Base-by-base conservation (phyloP, 2,113 vertebrate species). In the Ploceus nigricollis region DNA sequence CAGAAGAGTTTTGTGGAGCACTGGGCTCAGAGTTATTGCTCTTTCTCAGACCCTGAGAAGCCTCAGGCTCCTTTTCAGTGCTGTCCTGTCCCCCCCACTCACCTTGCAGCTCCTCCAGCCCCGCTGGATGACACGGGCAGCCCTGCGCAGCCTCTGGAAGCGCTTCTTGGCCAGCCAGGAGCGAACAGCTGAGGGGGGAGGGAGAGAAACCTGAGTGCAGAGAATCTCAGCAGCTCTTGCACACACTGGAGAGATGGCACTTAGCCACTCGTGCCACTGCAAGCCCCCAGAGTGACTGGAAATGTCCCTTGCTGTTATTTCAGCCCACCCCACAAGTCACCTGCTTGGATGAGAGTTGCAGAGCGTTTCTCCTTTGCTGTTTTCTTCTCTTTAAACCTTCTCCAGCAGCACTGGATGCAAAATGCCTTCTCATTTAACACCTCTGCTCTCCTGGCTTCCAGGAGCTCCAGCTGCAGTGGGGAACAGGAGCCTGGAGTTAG, bases 321-420 rank as follows among this genome's bases (percentile, higher is more conserved):
- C 65, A 75, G 37, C 37, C 19, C 64, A 25, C 51, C 54, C 11
- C 21, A 3, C 48, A 15, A 15, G 8, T 85, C 96, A 99, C 99
- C 99, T 98, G 99, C 98, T 98, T 99, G 99, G 97, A 99, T 99
- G 58, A 98, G 86, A 13, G 96, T 97, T 22, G 98, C 99, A 7
- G 98, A 98, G 66, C 7, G 80, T 30, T 87, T 98, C 92, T 94
- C 97, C 86, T 95, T 90, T 1, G 86, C 96, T 60, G 87, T 77
- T 92, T 97, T 98, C 93, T 93, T 97, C 11, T 77, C 92, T 77
- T 77, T 97, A 91, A 98, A 96, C 76, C 95, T 97, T 33, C 97
- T 98, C 99, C 99, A 99, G 96, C 98, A 98, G 87, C 98, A 98
- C 98, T 99, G 99, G 94, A 99, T 99, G 96, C 97, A 97, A 78